A percentile compares a stretch with the other conserved stretches of the same genome.
Conservation (phyloP, 2,797 vertebrate species). For the Rhincodon typus region DNA sequence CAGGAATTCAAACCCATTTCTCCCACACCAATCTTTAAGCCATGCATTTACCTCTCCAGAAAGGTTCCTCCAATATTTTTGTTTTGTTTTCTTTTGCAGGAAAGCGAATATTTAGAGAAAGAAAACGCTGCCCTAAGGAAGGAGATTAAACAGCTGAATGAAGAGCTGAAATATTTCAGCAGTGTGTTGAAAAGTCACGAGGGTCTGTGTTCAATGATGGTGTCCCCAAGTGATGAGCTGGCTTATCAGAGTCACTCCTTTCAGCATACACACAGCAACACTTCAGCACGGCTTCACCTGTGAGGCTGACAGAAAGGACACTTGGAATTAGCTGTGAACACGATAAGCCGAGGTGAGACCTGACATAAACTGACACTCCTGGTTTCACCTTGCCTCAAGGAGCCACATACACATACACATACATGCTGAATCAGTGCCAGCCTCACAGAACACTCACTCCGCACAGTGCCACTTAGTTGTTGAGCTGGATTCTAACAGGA, state of each 20-base stretch:
- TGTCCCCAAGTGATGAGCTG: constrained; percentile 63
- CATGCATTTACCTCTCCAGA: not conserved
- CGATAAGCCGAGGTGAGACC: not conserved
- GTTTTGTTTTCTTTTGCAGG: constrained; percentile 57
- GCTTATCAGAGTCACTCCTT: constrained; percentile 71
- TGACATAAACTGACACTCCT: not conserved
- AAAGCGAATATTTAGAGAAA: constrained; percentile 89
- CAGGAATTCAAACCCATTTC: too few species aligned
- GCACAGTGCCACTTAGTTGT: not conserved
- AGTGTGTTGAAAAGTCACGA: constrained; percentile 84
- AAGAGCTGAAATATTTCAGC: constrained; percentile 85
- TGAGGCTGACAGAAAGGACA: not conserved
- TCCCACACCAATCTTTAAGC: not conserved
- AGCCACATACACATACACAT: not conserved
- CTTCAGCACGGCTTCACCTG: constrained; percentile 52
- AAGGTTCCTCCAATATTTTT: not conserved
- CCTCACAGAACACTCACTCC: not conserved
- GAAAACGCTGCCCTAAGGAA: constrained; percentile 83
- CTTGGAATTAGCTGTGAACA: not conserved
- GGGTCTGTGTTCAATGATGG: constrained; percentile 72
- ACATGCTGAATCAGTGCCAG: not conserved
- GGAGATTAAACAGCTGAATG: constrained; percentile 86
- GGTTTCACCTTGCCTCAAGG: not conserved
- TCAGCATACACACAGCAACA: constrained; percentile 76
- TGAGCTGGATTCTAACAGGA: not conserved